Base-by-base conservation (phyloP, 2,888 invertebrate genomes). In the Lypha dubia region DNA sequence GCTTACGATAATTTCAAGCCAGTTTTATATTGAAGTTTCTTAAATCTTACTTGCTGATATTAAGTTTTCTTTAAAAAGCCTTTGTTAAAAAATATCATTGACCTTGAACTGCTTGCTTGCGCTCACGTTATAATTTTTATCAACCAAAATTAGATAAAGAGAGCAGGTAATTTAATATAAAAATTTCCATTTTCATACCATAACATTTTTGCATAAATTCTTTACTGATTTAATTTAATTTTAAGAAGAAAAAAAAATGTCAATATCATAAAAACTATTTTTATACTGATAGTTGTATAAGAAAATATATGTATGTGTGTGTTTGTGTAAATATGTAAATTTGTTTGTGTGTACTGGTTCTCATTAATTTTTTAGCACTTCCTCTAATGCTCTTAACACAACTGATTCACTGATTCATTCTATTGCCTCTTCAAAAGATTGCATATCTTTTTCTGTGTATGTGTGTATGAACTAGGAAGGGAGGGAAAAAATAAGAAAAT, bases 221-320 rank as follows among this genome's bases (percentile, higher is more conserved):
- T 63, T 41, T 41, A 17, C 15, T 56, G 20, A 35, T 76, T 22
- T 60, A 51, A 68, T 58, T 28, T 68, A 28, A 68, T 60, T 76
- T 68, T 15, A n/a, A n/a, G n/a, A n/a, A n/a, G 32, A 32, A 46
- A 46, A 60, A 28, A 77, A 35, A 60, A 24, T 77, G 68, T 77
- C 76, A 68, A 68, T 67, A 77, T 51, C 76, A 77, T 60, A 51
- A 77, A 68, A 68, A 28, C 28, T 20, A 51, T 35, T n/a, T 79
- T 71, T 71, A 60, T 28, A 20, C 5, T 53, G 41, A 49, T 38
- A 60, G 35, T 41, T 22, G 58, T 13, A 24, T 62, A 11, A n/a
- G n/a, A n/a, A 22, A 44, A 44, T 7, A 32, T 51, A 9, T 17
- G 8, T 24, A 15, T 1, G 5, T 53, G 15, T 46, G 7, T 46